Evolutionary conservation across 1,140 invertebrate genomes (phyloP).

Genomic region (Drosophila ogumai): DNA sequence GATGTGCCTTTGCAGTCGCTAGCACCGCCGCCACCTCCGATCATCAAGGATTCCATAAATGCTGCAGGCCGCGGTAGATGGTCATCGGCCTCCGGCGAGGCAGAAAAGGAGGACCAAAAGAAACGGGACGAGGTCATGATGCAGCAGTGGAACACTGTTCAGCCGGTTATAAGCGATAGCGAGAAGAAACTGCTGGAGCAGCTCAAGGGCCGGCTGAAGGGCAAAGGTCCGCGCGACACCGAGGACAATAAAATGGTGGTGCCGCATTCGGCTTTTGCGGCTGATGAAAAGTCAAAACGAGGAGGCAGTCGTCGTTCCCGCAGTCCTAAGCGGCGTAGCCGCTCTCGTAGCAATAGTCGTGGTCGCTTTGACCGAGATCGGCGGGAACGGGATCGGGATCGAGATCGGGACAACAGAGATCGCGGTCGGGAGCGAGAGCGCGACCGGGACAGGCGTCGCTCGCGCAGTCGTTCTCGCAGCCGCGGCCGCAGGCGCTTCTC

Average conservation of each 20-base stretch:
- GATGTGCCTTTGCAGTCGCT: constrained; percentile 24
- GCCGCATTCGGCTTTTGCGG: constrained; percentile 2
- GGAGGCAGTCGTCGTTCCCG: constrained; percentile 26
- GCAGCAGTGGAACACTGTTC: constrained; percentile 88
- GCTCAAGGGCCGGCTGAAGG: constrained; percentile 86
- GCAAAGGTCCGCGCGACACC: constrained; percentile 48
- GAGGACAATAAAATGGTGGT: constrained; percentile 43
- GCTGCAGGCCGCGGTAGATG: constrained; percentile 79
- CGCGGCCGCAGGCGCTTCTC: constrained; percentile 54
- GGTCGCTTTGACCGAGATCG: constrained; percentile 51
- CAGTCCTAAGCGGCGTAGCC: constrained; percentile 58
- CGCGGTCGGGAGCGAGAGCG: constrained; percentile 55
- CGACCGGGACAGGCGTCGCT: constrained; percentile 37
- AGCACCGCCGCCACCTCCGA: constrained; percentile 61
- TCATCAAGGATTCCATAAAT: constrained; percentile 56
- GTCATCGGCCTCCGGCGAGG: constrained; percentile 47
- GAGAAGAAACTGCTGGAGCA: constrained; percentile 87
- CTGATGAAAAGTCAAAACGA: constrained; percentile 53
- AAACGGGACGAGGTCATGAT: constrained; percentile 86
- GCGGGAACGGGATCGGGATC: constrained; percentile 40
- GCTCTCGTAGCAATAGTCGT: constrained; percentile 67
- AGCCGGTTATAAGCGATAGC: constrained; percentile 86
- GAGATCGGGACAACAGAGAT: constrained; percentile 55
- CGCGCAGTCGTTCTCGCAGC: constrained; percentile 56
- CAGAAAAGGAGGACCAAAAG: constrained; percentile 59